Conservation (phyloP, 1,140 invertebrate species). For the Drosophila elegans region DNA sequence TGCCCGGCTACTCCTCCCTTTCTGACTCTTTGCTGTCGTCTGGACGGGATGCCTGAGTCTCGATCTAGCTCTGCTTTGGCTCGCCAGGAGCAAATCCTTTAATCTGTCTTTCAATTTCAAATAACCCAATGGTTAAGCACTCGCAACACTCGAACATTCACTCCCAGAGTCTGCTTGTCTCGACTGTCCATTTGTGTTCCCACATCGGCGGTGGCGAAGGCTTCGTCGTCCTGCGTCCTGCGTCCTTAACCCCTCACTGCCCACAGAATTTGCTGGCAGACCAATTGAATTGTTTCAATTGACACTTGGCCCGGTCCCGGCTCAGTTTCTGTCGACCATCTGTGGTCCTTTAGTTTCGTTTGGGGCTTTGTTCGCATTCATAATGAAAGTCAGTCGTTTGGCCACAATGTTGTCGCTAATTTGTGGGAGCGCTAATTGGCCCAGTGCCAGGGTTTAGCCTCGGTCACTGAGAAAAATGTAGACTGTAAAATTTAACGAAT, state of each 20-base stretch:
- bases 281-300: conserved; percentile 82
- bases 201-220: conserved; percentile 14
- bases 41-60: background rate
- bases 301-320: conserved; percentile 52
- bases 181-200: conserved; percentile 27
- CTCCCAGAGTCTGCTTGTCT: conserved; percentile 9
- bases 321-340: conserved; percentile 29
- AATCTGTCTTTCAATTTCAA: conserved; percentile 68
- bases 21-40: background rate
- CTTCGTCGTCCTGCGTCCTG: conserved; percentile 2
- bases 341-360: conserved; percentile 11
- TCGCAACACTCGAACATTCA: conserved; percentile 48
- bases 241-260: conserved; percentile 6
- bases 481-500: background rate
- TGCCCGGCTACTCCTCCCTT: background rate
- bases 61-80: conserved; percentile 18
- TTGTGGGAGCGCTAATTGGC: conserved; percentile 46
- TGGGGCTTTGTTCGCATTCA: conserved; percentile 59
- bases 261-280: conserved; percentile 29
- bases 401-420: conserved; percentile 30
- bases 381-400: conserved; percentile 69
- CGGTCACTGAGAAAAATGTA: conserved; percentile 5
- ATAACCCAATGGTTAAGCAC: conserved; percentile 63
- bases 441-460: conserved; percentile 14
- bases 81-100: conserved; percentile 65